Percentiles rank a stretch among this genome's conserved stretches.
Evolutionary conservation across 2,797 vertebrate species (phyloP).

Genomic region (Aotus griseimembra): DNA sequence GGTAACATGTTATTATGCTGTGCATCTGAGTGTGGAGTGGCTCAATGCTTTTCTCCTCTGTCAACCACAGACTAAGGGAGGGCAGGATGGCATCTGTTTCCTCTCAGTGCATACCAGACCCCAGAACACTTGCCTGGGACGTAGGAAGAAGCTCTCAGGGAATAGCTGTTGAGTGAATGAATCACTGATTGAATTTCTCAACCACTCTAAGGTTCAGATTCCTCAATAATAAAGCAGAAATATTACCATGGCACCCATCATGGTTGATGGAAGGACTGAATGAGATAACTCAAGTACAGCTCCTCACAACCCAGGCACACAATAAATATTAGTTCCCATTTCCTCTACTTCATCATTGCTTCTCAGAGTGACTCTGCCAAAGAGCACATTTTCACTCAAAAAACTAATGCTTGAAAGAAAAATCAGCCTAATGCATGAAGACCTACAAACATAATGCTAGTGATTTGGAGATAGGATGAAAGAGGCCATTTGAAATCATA

Average conservation of each 20-base stretch:
- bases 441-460: constrained; percentile 13
- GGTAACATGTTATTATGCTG: too few relatives aligned
- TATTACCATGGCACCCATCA: not conserved
- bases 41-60: not conserved
- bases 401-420: constrained; percentile 46
- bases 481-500: constrained; percentile 35
- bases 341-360: not conserved
- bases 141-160: not conserved
- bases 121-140: not conserved
- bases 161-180: not conserved
- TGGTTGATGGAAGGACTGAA: not conserved
- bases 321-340: not conserved
- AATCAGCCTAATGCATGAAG: not conserved
- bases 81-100: not conserved
- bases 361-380: not conserved
- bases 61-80: not conserved
- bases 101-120: not conserved
- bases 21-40: not conserved
- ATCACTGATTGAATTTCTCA: not conserved
- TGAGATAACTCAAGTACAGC: too few relatives aligned
- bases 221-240: not conserved
- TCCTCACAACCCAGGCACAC: not conserved
- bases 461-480: constrained; percentile 26
- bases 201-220: not conserved
- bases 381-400: constrained; percentile 40